Conservation (phyloP, 2,797 vertebrate species). For the Sebastes itinus region DNA sequence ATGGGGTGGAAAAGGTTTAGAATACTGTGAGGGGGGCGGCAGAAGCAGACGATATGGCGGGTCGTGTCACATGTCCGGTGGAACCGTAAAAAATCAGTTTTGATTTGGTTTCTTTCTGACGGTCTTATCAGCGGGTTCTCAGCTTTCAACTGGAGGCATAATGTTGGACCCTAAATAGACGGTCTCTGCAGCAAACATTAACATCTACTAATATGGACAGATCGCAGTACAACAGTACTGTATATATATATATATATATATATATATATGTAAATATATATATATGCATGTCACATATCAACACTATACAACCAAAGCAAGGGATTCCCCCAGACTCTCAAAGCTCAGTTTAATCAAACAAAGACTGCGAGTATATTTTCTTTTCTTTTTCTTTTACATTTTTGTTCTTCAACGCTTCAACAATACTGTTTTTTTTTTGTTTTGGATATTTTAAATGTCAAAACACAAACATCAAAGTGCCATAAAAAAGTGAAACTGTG, state of each 20-base stretch:
- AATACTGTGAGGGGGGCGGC: conserved; percentile 56
- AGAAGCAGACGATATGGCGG: conserved; percentile 59
- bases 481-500: conserved; percentile 35
- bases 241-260: neutral
- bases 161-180: conserved; percentile 39
- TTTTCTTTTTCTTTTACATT: neutral
- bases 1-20: conserved; percentile 66
- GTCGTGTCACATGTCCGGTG: conserved; percentile 55
- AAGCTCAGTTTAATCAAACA: conserved; percentile 21
- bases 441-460: conserved; percentile 42
- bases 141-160: conserved; percentile 47
- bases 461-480: conserved; percentile 67
- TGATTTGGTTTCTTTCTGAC: conserved; percentile 66
- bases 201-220: conserved; percentile 28
- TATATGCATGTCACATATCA: conserved; percentile 17
- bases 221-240: conserved; percentile 15
- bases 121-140: conserved; percentile 55
- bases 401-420: conserved; percentile 31
- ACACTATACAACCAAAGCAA: conserved; percentile 3
- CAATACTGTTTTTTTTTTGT: conserved; percentile 26
- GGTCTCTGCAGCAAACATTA: conserved; percentile 35
- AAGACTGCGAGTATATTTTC: neutral
- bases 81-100: conserved; percentile 72
- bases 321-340: neutral
- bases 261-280: neutral